Evolutionary conservation across 1,140 invertebrate genomes (phyloP).

Genomic region (Drosophila chauvacae): DNA sequence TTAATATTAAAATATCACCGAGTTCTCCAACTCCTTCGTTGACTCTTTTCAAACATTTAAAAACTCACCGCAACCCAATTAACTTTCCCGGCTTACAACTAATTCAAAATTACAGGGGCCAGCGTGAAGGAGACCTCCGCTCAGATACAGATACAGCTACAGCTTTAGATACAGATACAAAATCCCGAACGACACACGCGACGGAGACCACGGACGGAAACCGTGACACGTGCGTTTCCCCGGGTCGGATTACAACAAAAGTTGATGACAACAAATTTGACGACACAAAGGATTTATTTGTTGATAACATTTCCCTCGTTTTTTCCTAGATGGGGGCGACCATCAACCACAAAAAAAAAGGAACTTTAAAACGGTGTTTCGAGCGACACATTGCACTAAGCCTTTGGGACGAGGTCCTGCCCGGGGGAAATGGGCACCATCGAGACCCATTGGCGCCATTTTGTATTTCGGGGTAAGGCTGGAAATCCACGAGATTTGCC

Average conservation of each 20-base stretch:
- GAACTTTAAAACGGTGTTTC: constrained; percentile 69
- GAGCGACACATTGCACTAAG: constrained; percentile 67
- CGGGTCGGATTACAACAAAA: constrained; percentile 59
- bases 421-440: constrained; percentile 27
- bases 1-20: neutral
- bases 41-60: neutral
- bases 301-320: constrained; percentile 69
- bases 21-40: neutral
- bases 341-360: constrained; percentile 46
- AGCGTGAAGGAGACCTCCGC: constrained; percentile 3
- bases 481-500: constrained; percentile 82
- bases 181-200: constrained; percentile 57
- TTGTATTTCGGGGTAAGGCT: constrained; percentile 59
- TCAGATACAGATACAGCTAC: constrained; percentile 23
- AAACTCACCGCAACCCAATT: constrained; percentile 54
- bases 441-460: constrained; percentile 75
- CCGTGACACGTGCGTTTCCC: constrained; percentile 72
- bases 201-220: constrained; percentile 31
- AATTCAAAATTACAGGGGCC: constrained; percentile 63
- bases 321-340: constrained; percentile 6
- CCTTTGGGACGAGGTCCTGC: constrained; percentile 62
- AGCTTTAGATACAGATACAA: constrained; percentile 22
- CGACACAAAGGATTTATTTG: constrained; percentile 84
- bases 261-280: constrained; percentile 80
- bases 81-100: constrained; percentile 59